Evolutionary conservation across 2,797 vertebrate genomes (phyloP).

Genomic region (Myotis findleyi): DNA sequence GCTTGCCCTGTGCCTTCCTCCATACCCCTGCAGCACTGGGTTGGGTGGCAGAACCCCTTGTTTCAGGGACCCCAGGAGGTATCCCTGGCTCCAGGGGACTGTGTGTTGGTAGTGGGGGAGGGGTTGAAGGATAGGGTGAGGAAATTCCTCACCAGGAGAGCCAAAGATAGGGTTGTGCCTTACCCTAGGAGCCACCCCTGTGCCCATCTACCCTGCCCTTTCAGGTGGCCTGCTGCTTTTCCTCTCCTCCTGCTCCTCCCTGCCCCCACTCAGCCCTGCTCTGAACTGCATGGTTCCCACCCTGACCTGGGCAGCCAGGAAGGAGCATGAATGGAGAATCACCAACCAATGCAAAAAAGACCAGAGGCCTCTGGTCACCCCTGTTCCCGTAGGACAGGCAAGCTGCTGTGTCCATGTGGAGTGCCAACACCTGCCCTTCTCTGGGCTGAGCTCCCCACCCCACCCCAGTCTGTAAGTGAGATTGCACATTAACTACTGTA

Average conservation of each 20-base stretch:
- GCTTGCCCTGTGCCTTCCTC: not conserved
- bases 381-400: conserved; percentile 76
- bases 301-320: conserved; percentile 58
- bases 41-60: conserved; percentile 41
- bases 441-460: not conserved
- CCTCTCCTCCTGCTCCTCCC: not conserved
- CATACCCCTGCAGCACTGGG: not conserved
- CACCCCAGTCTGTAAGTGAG: conserved; percentile 87
- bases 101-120: not conserved
- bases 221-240: conserved; percentile 45
- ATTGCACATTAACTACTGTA: conserved; percentile 97
- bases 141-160: conserved; percentile 81
- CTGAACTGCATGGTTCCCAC: conserved; percentile 68
- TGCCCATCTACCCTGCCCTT: not conserved
- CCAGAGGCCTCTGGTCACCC: conserved; percentile 40
- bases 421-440: conserved; percentile 85
- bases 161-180: conserved; percentile 84
- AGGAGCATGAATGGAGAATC: conserved; percentile 8
- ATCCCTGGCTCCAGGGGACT: conserved; percentile 56
- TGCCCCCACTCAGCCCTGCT: conserved; percentile 8
- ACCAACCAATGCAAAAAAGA: conserved; percentile 12
- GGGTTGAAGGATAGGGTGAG: conserved; percentile 65
- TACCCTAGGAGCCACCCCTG: conserved; percentile 79
- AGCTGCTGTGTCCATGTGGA: conserved; percentile 91
- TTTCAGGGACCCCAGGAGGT: conserved; percentile 70